These are phyloP conservation scores for Aptenodytes forsteri DNA, from an alignment of 2,113 vertebrate species.

Conservation along the genomic window DNA sequence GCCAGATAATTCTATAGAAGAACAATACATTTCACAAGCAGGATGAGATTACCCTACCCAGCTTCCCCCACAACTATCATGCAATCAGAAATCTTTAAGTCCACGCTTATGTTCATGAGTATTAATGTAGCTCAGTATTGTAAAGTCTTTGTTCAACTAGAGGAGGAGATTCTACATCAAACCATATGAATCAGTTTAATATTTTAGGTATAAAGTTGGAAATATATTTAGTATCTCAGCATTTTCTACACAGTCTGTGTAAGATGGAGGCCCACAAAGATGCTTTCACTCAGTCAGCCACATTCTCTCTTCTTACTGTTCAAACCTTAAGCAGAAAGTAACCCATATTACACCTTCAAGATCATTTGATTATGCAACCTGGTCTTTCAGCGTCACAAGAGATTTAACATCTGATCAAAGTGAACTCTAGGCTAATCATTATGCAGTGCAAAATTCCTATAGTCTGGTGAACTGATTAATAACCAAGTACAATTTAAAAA, in stretches of 20 bases:
- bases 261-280: background rate
- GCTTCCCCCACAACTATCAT: background rate
- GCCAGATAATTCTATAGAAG: background rate
- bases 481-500: background rate
- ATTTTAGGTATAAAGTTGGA: background rate
- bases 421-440: background rate
- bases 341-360: background rate
- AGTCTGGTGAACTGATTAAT: background rate
- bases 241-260: background rate
- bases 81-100: background rate
- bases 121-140: background rate
- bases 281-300: background rate
- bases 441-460: background rate
- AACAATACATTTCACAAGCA: background rate
- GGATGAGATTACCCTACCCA: background rate
- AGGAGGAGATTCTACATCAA: background rate
- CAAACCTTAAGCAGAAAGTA: background rate
- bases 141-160: background rate
- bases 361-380: background rate
- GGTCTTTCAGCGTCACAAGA: background rate
- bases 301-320: background rate
- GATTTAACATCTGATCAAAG: background rate
- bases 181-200: background rate
- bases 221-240: background rate
- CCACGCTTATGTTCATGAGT: fast-evolving